These are phyloP conservation scores for Eurytoma adleriae DNA, from an alignment of 2,888 invertebrate species.

Conservation along the genomic window DNA sequence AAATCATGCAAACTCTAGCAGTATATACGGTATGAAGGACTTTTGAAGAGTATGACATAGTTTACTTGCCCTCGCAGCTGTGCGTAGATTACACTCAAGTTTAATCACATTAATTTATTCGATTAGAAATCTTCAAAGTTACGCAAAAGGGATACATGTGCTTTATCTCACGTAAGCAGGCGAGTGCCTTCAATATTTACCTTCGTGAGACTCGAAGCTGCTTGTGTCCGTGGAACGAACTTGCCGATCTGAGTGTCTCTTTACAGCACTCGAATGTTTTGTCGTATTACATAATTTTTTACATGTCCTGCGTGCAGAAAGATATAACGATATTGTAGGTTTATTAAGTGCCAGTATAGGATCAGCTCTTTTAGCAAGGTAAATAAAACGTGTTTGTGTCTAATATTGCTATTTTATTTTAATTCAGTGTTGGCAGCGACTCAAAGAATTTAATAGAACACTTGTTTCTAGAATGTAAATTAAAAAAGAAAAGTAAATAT, in stretches of 20 bases:
- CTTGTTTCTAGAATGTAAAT: not conserved
- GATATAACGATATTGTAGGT: not conserved
- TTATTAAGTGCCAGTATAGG: not conserved
- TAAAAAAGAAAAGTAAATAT: not conserved
- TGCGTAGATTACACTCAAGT: conserved; percentile 30
- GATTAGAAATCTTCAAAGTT: conserved; percentile 16
- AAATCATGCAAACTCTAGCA: conserved; percentile 29
- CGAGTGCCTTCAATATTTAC: conserved; percentile 20
- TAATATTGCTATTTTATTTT: not conserved
- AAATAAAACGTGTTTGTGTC: not conserved
- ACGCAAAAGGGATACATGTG: conserved; percentile 18
- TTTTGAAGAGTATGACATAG: conserved; percentile 9
- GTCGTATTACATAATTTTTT: conserved; percentile 21
- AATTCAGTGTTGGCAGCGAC: not conserved
- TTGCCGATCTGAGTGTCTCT: not conserved
- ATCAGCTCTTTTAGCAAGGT: not conserved
- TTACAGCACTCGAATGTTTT: not conserved
- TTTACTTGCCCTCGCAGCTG: conserved; percentile 42
- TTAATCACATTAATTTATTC: conserved; percentile 37
- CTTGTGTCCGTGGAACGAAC: conserved; percentile 4
- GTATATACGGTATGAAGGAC: conserved; percentile 3
- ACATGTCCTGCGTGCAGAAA: conserved; percentile 30
- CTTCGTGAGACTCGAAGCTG: not conserved
- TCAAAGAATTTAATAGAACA: not conserved
- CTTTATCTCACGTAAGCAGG: not conserved